Percentiles rank a stretch among this genome's conserved stretches.
These are phyloP conservation scores for Drosophila setosimentum DNA, from an alignment of 2,888 invertebrate genomes.

Conservation along the genomic window DNA sequence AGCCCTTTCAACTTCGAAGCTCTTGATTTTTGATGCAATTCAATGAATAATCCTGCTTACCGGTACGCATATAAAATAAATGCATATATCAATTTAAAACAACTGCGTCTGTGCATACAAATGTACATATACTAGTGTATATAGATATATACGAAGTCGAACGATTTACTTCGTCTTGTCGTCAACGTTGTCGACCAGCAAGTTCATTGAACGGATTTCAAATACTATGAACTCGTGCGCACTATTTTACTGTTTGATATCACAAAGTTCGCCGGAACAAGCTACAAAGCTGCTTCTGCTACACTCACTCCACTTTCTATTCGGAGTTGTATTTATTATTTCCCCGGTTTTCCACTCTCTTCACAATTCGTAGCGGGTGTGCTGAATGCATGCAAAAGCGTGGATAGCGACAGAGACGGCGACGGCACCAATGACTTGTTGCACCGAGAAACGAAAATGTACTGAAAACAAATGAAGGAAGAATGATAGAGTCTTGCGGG, in stretches of 20 bases:
- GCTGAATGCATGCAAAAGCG: conserved; percentile 28
- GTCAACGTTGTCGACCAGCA: conserved; percentile 17
- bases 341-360: conserved; percentile 40
- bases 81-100: neutral
- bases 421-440: conserved; percentile 73
- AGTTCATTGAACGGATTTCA: conserved; percentile 70
- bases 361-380: conserved; percentile 29
- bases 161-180: conserved; percentile 9
- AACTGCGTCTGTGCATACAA: neutral
- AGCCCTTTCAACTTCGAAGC: neutral
- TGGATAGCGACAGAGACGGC: conserved; percentile 3
- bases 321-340: conserved; percentile 30
- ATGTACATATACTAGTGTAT: neutral
- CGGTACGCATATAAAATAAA: neutral
- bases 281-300: conserved; percentile 18
- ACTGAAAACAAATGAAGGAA: conserved; percentile 74
- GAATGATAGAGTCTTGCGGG: conserved; percentile 54
- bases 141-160: conserved; percentile 19
- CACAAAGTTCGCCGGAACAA: conserved; percentile 20
- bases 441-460: conserved; percentile 65
- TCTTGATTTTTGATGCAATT: neutral
- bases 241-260: conserved; percentile 27
- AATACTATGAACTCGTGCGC: conserved; percentile 21
- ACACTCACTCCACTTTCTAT: conserved; percentile 73
- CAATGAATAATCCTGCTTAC: neutral